Percentiles rank a stretch among this genome's conserved stretches.
Conservation (phyloP, 2,888 invertebrate genomes). For the Caenorhabditis zanzibari region DNA sequence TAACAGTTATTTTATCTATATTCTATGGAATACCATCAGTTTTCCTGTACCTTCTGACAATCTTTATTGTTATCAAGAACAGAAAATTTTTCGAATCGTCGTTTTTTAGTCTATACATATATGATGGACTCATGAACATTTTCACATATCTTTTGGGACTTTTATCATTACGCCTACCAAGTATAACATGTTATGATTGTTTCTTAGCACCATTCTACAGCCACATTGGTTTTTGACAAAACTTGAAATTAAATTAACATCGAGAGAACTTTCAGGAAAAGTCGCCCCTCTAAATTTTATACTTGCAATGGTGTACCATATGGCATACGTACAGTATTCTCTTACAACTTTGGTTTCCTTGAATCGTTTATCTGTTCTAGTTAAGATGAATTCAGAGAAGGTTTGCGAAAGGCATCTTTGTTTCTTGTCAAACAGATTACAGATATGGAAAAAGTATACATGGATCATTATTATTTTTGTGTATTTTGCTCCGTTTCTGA, state of each 20-base stretch:
- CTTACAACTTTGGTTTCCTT: slow-evolving; percentile 27
- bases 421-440: background rate
- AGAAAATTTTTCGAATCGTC: slow-evolving; percentile 16
- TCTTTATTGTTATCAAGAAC: background rate
- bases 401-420: background rate
- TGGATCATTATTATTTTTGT: slow-evolving; percentile 7
- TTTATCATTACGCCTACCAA: background rate
- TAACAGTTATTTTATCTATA: background rate
- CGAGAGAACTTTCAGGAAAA: background rate
- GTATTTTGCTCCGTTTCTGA: slow-evolving; percentile 8
- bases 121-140: slow-evolving; percentile 5
- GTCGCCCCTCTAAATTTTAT: slow-evolving; percentile 2
- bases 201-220: slow-evolving; percentile 8
- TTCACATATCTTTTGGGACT: slow-evolving; percentile 14
- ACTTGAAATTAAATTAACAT: background rate
- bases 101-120: slow-evolving; percentile 1
- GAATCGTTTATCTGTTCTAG: slow-evolving; percentile 23
- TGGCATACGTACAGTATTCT: slow-evolving; percentile 45
- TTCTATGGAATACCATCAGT: slow-evolving; percentile 10
- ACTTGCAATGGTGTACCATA: slow-evolving; percentile 23
- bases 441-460: slow-evolving; percentile 33
- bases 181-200: slow-evolving; percentile 3
- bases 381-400: slow-evolving; percentile 17
- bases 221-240: too few relatives aligned
- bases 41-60: background rate